Base-by-base conservation (phyloP, 2,113 vertebrate species). In the Platysternon megacephalum region DNA sequence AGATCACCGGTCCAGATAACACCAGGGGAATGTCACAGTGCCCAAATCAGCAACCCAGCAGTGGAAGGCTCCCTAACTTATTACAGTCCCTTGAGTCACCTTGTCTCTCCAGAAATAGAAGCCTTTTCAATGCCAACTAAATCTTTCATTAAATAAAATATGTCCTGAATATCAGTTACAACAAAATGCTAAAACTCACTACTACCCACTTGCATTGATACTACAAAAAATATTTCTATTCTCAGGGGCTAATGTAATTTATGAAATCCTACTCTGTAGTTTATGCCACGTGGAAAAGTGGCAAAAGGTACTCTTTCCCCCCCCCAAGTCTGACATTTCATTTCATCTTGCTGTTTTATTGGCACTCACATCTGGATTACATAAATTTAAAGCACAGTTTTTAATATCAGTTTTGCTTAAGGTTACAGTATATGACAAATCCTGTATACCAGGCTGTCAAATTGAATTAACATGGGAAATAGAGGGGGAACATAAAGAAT, bases 361-460 rank as follows among this genome's bases (percentile, higher is more conserved):
- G 91, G 95, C 61, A 96, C 52, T 89, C 97, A 98, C 97, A 98
- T 98, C 97, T 98, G 98, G 97, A 98, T 96, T 96, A 91, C 72
- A 98, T 98, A 97, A 97, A 97, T 97, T 97, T 95, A 94, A 97
- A 97, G 97, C 94, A 93, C 53, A 76, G 91, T 93, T 98, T 97
- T 97, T 97, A 98, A 95, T 97, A 97, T 98, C 93, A 97, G 93
- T 87, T 74, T 86, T 92, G 93, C 94, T 98, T 97, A 98, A 92
- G 87, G 97, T 97, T 98, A 97, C 91, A 95, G 24, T 88, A 97
- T 93, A 97, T 97, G 98, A 98, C 97, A 98, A 98, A 98, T 97
- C 95, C 97, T 93, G 79, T 97, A 97, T 95, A 49, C 97, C 93
- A 94, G 92, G 89, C 97, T 97, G 97, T 98, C 98, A 98, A 93